Evolutionary conservation across 2,888 invertebrate species (phyloP), one percentile per base, ranked within the genome.

Genomic region (Bhutanitis thaidina): DNA sequence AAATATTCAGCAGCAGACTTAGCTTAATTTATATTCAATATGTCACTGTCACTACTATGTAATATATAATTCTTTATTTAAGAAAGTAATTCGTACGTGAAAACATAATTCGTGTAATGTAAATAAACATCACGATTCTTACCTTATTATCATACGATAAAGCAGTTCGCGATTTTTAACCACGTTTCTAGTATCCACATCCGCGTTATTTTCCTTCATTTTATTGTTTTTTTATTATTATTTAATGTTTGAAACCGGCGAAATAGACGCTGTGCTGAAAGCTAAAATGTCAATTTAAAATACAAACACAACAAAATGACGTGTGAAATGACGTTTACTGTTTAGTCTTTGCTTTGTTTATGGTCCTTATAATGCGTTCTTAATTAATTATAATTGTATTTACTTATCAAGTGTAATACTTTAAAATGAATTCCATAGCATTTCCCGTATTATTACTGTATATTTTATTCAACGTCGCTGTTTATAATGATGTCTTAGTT

Each of bases 81-180:
- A n/a, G n/a, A n/a, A n/a, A n/a, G n/a, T n/a, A n/a, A n/a, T n/a
- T n/a, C n/a, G n/a, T n/a, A n/a, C n/a, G n/a, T n/a, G n/a, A n/a
- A n/a, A n/a, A n/a, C n/a, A 27, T 27, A 27, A 27, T 1, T 4
- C 7, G 8, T 8, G 27, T 4, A 27, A 27, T 27, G 7, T 1
- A 27, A 4, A 27, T 27, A 27, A 27, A 27, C 8, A 8, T 8
- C 7, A 27, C 27, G 27, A 27, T 27, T 8, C 45, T 61, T 71
- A 80, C 98, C 98, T 97, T 67, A 98, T 97, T 60, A 98, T 97
- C 67, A 98, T 91, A 51, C 97, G 93, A 73, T 98, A 98, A 39
- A 98, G 90, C 58, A 94, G 88, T 72, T 98, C 98, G 52, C 97
- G 91, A 74, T 95, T 96, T 82, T 97, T 97, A 4, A 97, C 94